phyloP scores from a whole-genome alignment of 1,140 invertebrate genomes.

The Ceratoteleas bidentatus region DNA sequence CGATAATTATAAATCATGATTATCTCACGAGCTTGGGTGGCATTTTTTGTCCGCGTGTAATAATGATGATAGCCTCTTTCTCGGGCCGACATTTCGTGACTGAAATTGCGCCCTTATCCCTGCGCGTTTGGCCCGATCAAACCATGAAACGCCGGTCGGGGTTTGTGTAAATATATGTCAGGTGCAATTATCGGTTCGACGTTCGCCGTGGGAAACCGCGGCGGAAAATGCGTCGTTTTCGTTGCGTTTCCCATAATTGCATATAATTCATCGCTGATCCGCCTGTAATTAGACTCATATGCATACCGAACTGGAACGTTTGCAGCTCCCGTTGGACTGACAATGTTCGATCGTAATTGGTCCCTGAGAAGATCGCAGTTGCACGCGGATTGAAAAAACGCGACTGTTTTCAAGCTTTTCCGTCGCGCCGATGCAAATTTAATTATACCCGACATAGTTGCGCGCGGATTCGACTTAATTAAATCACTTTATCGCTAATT shows the following conservation, averaged over 20 bases:
- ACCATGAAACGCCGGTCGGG: no score
- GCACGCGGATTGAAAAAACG: not conserved
- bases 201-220: slow-evolving; percentile 23
- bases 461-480: not conserved
- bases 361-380: not conserved
- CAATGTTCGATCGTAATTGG: slow-evolving; percentile 15
- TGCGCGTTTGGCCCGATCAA: no score
- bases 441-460: not conserved
- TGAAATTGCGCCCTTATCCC: no score
- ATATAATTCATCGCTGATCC: slow-evolving; percentile 28
- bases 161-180: slow-evolving; percentile 26
- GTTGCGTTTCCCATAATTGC: slow-evolving; percentile 32
- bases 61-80: no score
- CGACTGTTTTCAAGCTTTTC: not conserved
- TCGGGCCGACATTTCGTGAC: no score
- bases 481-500: not conserved
- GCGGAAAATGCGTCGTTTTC: slow-evolving; percentile 3
- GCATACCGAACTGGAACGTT: slow-evolving; percentile 5
- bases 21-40: no score
- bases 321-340: not conserved
- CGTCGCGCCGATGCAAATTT: not conserved
- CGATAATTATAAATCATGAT: no score
- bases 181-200: slow-evolving; percentile 20
- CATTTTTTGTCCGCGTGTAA: no score
- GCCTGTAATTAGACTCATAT: slow-evolving; percentile 19